These are phyloP conservation scores for Hypena proboscidalis DNA, from an alignment of 2,888 invertebrate genomes.

Conservation along the genomic window DNA sequence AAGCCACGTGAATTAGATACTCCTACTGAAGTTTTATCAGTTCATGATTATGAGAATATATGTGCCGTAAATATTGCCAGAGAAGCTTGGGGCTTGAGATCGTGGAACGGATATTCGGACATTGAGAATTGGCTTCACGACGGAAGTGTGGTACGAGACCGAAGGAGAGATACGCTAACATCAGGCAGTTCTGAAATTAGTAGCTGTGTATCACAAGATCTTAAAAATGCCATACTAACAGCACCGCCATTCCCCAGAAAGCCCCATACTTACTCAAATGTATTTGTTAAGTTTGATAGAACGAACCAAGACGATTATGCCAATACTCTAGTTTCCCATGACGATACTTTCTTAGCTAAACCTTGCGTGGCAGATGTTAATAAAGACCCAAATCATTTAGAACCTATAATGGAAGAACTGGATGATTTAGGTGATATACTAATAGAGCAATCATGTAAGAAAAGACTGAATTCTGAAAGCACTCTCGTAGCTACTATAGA, in stretches of 20 bases:
- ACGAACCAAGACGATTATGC: conserved; percentile 80
- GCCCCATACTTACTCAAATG: conserved; percentile 77
- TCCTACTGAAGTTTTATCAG: conserved; percentile 85
- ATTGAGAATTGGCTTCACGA: conserved; percentile 87
- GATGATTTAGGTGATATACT: conserved; percentile 83
- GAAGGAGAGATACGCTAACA: conserved; percentile 84
- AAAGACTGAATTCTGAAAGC: conserved; percentile 81
- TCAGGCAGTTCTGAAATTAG: conserved; percentile 85
- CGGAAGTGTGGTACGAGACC: conserved; percentile 85
- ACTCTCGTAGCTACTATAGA: conserved; percentile 87
- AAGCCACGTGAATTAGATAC: conserved; percentile 80
- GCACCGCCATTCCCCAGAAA: conserved; percentile 79
- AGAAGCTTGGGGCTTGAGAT: conserved; percentile 87
- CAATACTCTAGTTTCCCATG: conserved; percentile 81
- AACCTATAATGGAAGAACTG: conserved; percentile 84
- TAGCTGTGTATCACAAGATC: conserved; percentile 76
- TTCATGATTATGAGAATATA: conserved; percentile 88
- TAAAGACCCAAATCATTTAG: conserved; percentile 83
- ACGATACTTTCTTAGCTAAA: conserved; percentile 82
- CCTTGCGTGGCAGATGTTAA: conserved; percentile 81
- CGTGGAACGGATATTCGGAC: conserved; percentile 88
- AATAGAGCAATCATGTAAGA: conserved; percentile 69
- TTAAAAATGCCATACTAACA: conserved; percentile 72
- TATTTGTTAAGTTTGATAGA: conserved; percentile 76
- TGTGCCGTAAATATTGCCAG: conserved; percentile 87